Evolutionary conservation across 2,113 vertebrate species (phyloP).

Genomic region (Austrofundulus limnaeus): DNA sequence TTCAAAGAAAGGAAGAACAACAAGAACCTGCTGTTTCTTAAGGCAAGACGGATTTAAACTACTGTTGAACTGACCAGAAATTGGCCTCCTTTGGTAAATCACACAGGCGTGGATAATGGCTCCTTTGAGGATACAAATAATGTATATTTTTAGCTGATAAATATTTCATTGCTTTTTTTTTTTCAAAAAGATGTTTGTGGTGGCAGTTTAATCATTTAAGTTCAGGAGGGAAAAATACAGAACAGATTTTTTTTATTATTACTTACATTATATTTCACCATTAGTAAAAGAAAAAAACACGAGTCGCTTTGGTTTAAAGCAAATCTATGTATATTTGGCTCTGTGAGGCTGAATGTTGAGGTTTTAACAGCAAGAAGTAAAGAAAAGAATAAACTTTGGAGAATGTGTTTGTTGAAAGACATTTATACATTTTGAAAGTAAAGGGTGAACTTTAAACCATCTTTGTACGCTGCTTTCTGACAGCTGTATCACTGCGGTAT

Average conservation of each 20-base stretch:
- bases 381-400: background rate
- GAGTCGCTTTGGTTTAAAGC: background rate
- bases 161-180: slow-evolving; percentile 27
- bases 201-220: slow-evolving; percentile 21
- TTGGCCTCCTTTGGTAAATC: background rate
- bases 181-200: slow-evolving; percentile 26
- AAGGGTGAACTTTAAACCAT: slow-evolving; percentile 1
- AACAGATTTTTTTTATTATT: background rate
- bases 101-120: slow-evolving; percentile 9
- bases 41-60: slow-evolving; percentile 1
- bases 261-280: slow-evolving; percentile 3
- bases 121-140: slow-evolving; percentile 21
- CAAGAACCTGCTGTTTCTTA: background rate
- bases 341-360: background rate
- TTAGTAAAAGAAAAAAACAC: background rate
- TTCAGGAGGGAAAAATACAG: background rate
- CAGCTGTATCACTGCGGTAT: slow-evolving; percentile 5
- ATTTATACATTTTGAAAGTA: slow-evolving; percentile 4
- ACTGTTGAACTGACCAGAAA: slow-evolving; percentile 10
- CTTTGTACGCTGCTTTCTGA: slow-evolving; percentile 13
- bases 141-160: slow-evolving; percentile 18
- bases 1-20: background rate
- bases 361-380: background rate
- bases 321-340: background rate
- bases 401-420: background rate